Evolutionary conservation across 2,113 vertebrate species (phyloP).

Genomic region (Lophotis ruficrista): DNA sequence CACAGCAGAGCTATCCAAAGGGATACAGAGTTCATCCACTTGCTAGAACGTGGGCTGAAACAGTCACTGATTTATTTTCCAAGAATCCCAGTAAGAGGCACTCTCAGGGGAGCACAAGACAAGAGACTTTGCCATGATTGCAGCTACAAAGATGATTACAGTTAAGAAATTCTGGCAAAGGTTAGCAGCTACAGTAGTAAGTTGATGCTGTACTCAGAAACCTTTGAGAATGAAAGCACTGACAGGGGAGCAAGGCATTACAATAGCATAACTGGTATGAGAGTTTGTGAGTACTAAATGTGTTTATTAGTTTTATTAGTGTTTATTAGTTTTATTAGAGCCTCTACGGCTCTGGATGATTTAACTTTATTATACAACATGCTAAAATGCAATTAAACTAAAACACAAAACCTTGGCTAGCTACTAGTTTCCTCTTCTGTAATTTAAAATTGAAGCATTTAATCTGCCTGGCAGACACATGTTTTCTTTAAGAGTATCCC

Average conservation of each 20-base stretch:
- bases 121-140: conserved; percentile 3
- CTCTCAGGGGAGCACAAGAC: conserved; percentile 54
- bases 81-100: conserved; percentile 73
- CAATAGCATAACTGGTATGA: neutral
- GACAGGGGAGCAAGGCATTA: neutral
- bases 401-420: neutral
- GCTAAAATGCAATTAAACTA: neutral
- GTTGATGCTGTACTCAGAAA: neutral
- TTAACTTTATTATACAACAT: neutral
- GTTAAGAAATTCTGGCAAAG: conserved; percentile 15
- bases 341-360: neutral
- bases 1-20: conserved; percentile 73
- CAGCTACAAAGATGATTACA: conserved; percentile 15
- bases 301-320: neutral
- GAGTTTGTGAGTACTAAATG: neutral
- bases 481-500: neutral
- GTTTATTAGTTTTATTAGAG: neutral
- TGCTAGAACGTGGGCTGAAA: conserved; percentile 71
- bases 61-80: conserved; percentile 70
- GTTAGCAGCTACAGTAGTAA: neutral
- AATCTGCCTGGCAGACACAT: neutral
- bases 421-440: neutral
- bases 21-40: conserved; percentile 68
- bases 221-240: neutral
- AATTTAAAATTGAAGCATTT: neutral